These are phyloP conservation scores for Alcedo quadribrachys DNA, from an alignment of 2,797 vertebrate genomes.

Conservation along the genomic window DNA sequence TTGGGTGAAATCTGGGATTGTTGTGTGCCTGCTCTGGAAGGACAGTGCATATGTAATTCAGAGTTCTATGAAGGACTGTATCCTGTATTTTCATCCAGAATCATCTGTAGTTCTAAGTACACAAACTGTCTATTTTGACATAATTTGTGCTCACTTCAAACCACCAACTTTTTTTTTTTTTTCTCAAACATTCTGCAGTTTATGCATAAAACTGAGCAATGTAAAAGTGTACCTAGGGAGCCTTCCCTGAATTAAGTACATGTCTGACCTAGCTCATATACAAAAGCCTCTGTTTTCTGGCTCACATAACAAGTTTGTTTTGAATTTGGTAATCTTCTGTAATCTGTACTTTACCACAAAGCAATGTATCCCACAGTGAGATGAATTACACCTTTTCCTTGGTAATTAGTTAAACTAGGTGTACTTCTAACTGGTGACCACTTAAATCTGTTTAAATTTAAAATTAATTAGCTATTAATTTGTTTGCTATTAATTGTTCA, in stretches of 20 bases:
- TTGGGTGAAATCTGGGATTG: constrained; percentile 26
- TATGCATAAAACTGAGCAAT: background rate
- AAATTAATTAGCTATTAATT: background rate
- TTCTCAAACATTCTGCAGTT: background rate
- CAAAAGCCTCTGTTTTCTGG: background rate
- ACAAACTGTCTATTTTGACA: constrained; percentile 40
- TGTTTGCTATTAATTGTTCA: background rate
- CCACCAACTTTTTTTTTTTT: background rate
- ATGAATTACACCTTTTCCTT: background rate
- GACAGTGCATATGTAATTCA: background rate
- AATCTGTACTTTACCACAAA: background rate
- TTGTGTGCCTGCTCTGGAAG: background rate
- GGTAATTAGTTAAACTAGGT: background rate
- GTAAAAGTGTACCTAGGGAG: background rate
- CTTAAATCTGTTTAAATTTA: background rate
- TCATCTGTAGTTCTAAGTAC: constrained; percentile 37
- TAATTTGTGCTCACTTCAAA: background rate
- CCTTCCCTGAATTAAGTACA: background rate
- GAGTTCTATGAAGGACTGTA: constrained; percentile 24
- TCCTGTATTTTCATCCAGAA: constrained; percentile 45
- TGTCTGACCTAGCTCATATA: background rate
- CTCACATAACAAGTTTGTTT: background rate
- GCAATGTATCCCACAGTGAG: background rate
- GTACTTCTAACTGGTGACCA: background rate
- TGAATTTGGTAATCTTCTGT: background rate